phyloP scores from a whole-genome alignment of 2,888 invertebrate species.

The Exocentrus adspersus region DNA sequence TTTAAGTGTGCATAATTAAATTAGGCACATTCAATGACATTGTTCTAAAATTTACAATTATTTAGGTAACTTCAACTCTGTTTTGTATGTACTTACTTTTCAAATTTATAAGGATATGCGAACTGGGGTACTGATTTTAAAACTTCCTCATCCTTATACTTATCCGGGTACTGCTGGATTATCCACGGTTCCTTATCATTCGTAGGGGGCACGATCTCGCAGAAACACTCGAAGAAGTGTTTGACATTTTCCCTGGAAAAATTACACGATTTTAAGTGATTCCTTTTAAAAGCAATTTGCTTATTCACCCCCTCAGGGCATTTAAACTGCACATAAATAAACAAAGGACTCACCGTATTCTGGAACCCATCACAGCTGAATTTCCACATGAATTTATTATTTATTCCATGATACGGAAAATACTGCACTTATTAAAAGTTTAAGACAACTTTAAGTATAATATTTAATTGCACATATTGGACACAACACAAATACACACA shows the following conservation, averaged over 20 bases:
- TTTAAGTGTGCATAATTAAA: too few species aligned
- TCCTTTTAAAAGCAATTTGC: too few species aligned
- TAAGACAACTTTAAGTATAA: conserved; percentile 30
- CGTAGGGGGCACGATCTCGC: conserved; percentile 79
- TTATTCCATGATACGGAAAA: conserved; percentile 23
- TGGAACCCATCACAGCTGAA: conserved; percentile 22
- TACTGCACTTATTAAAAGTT: conserved; percentile 22
- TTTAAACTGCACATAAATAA: conserved; percentile 7
- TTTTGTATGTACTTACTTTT: conserved; percentile 75
- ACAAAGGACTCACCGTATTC: conserved; percentile 22
- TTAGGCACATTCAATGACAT: too few species aligned
- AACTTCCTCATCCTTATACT: conserved; percentile 84
- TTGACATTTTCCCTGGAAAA: conserved; percentile 78
- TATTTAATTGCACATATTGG: conserved; percentile 31
- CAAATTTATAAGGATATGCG: conserved; percentile 86
- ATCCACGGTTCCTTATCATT: conserved; percentile 76
- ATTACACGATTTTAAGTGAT: not conserved
- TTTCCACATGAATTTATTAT: not conserved
- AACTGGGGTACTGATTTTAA: conserved; percentile 90
- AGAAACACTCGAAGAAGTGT: conserved; percentile 84
- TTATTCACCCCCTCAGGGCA: conserved; percentile 7
- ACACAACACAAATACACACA: conserved; percentile 27
- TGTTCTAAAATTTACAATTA: too few species aligned
- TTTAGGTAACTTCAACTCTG: too few species aligned
- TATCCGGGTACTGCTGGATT: conserved; percentile 85